Evolutionary conservation across 2,113 vertebrate species (phyloP).

Genomic region (Erpornis zantholeuca): DNA sequence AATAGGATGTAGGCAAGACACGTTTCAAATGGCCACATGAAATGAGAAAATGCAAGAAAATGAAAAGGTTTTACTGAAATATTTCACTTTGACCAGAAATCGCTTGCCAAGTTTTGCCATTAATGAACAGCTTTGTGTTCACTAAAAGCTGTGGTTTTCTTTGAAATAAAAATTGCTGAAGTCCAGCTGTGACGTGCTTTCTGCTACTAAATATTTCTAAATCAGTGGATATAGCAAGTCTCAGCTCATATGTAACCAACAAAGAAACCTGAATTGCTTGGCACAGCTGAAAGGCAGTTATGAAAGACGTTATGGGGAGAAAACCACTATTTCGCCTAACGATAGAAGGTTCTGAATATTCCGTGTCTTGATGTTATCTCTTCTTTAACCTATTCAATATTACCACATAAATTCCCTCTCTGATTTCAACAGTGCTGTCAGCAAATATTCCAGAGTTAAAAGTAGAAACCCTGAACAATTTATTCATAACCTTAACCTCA

Average conservation of each 20-base stretch:
- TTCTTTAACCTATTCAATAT: not conserved
- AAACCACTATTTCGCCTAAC: not conserved
- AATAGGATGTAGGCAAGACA: not conserved
- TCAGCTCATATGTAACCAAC: not conserved
- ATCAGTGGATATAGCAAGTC: not conserved
- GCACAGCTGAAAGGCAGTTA: not conserved
- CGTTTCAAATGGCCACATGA: not conserved
- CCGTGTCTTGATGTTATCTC: not conserved
- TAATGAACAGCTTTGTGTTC: not conserved
- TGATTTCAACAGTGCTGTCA: not conserved
- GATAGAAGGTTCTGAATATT: not conserved
- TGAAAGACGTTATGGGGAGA: not conserved
- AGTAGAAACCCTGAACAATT: not conserved
- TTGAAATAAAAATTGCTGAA: conserved; percentile 10
- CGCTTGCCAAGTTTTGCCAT: not conserved
- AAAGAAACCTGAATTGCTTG: not conserved
- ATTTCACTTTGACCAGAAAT: not conserved
- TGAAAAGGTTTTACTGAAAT: not conserved
- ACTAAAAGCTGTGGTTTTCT: not conserved
- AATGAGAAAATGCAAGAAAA: not conserved
- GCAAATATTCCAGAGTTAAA: conserved; percentile 8
- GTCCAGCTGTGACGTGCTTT: not conserved
- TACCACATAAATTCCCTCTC: not conserved
- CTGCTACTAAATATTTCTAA: not conserved
- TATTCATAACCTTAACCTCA: not conserved